phyloP scores from a whole-genome alignment of 2,797 vertebrate species.

The Bryconaethiops microstoma region DNA sequence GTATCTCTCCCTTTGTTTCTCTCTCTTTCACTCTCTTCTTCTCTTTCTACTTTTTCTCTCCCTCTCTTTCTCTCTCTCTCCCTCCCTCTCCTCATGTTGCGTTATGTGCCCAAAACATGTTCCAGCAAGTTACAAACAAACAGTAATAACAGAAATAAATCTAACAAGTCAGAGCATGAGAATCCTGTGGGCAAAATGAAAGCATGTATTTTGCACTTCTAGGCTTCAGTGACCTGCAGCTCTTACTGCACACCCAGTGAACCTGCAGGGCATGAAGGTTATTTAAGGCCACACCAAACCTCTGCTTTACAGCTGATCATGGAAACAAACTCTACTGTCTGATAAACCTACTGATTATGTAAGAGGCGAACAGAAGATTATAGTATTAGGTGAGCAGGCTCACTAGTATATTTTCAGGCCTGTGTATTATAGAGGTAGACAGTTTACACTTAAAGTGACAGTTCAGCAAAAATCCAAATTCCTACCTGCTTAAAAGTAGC shows the following conservation, averaged over 20 bases:
- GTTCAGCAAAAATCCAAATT: too few species aligned
- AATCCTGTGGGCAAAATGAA: neutral
- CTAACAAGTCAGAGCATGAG: slow-evolving; percentile 40
- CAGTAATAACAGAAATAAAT: neutral
- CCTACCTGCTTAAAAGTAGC: too few species aligned
- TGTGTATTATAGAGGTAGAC: too few species aligned
- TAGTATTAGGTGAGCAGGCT: neutral
- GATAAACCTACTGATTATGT: neutral
- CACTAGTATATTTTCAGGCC: too few species aligned
- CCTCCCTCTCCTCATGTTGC: neutral
- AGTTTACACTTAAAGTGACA: too few species aligned
- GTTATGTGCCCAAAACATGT: neutral
- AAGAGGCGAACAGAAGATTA: neutral
- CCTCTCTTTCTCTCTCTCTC: neutral
- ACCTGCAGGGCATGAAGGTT: too few species aligned
- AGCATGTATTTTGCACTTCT: too few species aligned
- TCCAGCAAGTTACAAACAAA: slow-evolving; percentile 17
- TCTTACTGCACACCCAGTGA: neutral
- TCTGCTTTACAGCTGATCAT: neutral
- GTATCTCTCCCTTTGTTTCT: too few species aligned
- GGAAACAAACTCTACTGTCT: neutral
- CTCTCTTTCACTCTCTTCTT: too few species aligned
- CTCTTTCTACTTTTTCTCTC: neutral
- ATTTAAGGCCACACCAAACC: neutral
- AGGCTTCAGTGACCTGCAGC: neutral